A percentile compares a stretch with the other conserved stretches of the same genome.
Conservation (phyloP, 2,797 vertebrate genomes). For the Melanotaenia maccullochi region DNA sequence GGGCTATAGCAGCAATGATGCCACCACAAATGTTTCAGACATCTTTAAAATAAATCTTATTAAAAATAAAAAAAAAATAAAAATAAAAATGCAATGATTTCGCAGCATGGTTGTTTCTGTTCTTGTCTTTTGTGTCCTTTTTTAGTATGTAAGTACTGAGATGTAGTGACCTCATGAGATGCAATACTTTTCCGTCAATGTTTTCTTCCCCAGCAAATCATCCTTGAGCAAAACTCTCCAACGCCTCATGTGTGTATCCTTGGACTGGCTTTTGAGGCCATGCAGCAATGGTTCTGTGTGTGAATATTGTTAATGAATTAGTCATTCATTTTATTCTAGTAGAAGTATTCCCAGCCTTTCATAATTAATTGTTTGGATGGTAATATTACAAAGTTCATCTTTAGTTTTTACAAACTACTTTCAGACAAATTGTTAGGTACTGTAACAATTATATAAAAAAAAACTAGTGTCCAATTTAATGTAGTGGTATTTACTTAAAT, state of each 20-base stretch:
- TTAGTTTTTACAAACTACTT: not conserved
- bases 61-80: conserved; percentile 68
- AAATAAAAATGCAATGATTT: conserved; percentile 83
- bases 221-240: conserved; percentile 16
- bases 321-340: not conserved
- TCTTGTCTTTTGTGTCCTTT: conserved; percentile 60
- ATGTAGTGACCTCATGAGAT: not conserved
- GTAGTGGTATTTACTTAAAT: not conserved
- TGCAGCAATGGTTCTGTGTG: not conserved
- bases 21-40: conserved; percentile 85
- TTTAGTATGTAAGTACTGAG: conserved; percentile 11
- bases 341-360: not conserved
- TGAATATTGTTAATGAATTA: not conserved
- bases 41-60: conserved; percentile 80
- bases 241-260: not conserved
- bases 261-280: not conserved
- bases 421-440: not conserved
- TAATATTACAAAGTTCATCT: not conserved
- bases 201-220: conserved; percentile 10
- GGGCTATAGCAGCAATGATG: conserved; percentile 83
- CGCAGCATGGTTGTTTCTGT: conserved; percentile 63
- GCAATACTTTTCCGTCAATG: conserved; percentile 5
- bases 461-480: not conserved
- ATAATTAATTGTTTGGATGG: not conserved
- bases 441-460: not conserved